phyloP scores from a whole-genome alignment of 2,888 invertebrate species.

The Xylophagus ater region DNA sequence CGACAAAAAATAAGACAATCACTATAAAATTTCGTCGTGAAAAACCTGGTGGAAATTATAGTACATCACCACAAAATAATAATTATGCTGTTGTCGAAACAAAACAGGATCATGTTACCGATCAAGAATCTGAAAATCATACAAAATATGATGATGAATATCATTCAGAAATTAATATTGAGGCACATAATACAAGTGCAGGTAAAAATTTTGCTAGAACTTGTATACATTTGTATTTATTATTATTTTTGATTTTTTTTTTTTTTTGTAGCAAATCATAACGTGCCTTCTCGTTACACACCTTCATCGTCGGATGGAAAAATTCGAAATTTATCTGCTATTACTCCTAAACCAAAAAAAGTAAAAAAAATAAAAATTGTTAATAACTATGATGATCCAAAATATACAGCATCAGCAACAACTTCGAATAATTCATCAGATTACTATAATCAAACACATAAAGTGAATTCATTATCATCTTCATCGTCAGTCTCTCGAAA shows the following conservation, averaged over 20 bases:
- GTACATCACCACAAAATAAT: not conserved
- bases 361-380: constrained; percentile 20
- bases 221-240: no score
- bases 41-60: constrained; percentile 12
- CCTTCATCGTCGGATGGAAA: not conserved
- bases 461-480: not conserved
- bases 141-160: constrained; percentile 2
- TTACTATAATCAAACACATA: not conserved
- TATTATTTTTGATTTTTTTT: no score
- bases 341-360: constrained; percentile 26
- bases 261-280: not conserved
- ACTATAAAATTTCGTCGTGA: constrained; percentile 35
- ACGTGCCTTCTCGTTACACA: constrained; percentile 6
- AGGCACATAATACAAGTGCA: no score
- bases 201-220: no score
- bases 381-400: constrained; percentile 24
- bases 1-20: constrained; percentile 33
- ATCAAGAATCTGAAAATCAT: not conserved
- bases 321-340: not conserved
- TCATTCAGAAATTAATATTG: no score
- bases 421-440: no score
- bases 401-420: no score
- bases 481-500: constrained; percentile 20
- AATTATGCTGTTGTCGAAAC: constrained; percentile 3
- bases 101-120: not conserved